phyloP scores from a whole-genome alignment of 2,797 vertebrate genomes.

The Ceryle rudis region DNA sequence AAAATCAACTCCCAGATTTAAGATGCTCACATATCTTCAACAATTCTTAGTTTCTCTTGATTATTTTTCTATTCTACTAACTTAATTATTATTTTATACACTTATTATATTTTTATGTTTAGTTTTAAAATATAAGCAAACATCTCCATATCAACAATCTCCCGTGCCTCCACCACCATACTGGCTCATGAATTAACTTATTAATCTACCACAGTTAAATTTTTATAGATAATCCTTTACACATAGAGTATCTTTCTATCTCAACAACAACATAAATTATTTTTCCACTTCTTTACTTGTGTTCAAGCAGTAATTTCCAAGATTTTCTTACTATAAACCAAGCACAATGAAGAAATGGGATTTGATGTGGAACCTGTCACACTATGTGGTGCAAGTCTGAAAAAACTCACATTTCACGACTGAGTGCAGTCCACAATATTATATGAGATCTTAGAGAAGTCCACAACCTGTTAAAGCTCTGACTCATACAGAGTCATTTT shows the following conservation, averaged over 20 bases:
- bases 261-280: not conserved
- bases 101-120: not conserved
- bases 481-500: not conserved
- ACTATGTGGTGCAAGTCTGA: accelerated
- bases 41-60: not conserved
- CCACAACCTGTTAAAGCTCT: not conserved
- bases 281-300: not conserved
- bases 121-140: not conserved
- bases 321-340: not conserved
- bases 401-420: not conserved
- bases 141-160: not conserved
- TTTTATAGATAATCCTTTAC: not conserved
- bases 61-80: not conserved
- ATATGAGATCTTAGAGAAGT: not conserved
- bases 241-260: not conserved
- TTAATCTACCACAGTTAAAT: accelerated
- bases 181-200: not conserved
- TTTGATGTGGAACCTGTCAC: not conserved
- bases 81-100: not conserved
- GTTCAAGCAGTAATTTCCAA: not conserved
- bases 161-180: not conserved
- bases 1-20: not conserved
- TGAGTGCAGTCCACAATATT: not conserved
- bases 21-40: not conserved
- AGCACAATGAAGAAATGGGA: accelerated